Evolutionary conservation across 2,888 invertebrate genomes (phyloP).

Genomic region (Andricus curvator): DNA sequence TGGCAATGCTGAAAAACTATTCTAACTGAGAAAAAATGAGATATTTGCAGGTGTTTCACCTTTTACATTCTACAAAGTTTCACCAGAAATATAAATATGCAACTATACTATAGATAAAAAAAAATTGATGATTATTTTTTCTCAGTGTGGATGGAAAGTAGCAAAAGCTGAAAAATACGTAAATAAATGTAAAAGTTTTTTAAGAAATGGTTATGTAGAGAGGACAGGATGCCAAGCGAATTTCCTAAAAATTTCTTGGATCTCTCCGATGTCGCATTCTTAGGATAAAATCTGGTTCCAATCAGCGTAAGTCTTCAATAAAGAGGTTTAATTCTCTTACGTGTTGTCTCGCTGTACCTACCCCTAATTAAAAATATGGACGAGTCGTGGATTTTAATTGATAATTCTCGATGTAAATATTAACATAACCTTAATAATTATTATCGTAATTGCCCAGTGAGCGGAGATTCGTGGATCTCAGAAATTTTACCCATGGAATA

Average conservation of each 20-base stretch:
- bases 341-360: slow-evolving; percentile 71
- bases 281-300: slow-evolving; percentile 30
- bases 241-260: slow-evolving; percentile 31
- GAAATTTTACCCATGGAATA: slow-evolving; percentile 59
- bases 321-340: slow-evolving; percentile 56
- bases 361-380: slow-evolving; percentile 61
- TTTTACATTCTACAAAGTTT: background rate
- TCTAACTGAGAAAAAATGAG: slow-evolving; percentile 21
- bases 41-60: background rate
- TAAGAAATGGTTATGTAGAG: background rate
- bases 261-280: slow-evolving; percentile 29
- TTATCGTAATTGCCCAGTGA: slow-evolving; percentile 58
- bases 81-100: background rate
- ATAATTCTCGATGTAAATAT: slow-evolving; percentile 77
- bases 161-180: slow-evolving; percentile 29
- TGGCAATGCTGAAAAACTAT: slow-evolving; percentile 5
- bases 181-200: slow-evolving; percentile 38
- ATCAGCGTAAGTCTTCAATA: slow-evolving; percentile 32
- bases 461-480: slow-evolving; percentile 49
- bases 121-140: background rate
- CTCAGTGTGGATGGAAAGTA: background rate
- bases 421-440: slow-evolving; percentile 71
- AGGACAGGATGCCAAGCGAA: background rate
- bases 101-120: background rate
- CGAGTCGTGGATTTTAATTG: slow-evolving; percentile 70